Evolutionary conservation across 2,113 vertebrate species (phyloP).

Genomic region (Monopterus albus): DNA sequence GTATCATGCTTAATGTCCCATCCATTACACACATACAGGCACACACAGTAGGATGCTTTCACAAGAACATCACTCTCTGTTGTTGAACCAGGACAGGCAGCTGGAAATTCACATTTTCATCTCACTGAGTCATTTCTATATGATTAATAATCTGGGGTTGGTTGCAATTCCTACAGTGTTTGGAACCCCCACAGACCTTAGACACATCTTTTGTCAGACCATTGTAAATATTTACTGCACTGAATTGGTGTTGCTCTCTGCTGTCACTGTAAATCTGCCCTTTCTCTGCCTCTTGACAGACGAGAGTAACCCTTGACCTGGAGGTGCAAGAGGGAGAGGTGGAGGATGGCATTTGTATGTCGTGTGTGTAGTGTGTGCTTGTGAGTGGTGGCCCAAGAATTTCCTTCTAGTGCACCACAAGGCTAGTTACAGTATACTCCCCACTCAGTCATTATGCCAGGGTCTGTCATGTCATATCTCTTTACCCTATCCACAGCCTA

Average conservation of each 20-base stretch:
- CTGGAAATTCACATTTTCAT: constrained; percentile 50
- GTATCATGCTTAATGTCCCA: constrained; percentile 62
- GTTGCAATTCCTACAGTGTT: constrained; percentile 63
- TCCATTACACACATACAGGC: constrained; percentile 55
- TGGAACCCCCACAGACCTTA: constrained; percentile 55
- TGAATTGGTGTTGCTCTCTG: constrained; percentile 68
- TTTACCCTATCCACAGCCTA: constrained; percentile 29
- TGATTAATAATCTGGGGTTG: constrained; percentile 62
- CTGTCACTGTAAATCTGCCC: constrained; percentile 78
- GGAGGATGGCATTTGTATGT: constrained; percentile 61
- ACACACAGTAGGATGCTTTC: constrained; percentile 51
- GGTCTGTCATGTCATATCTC: constrained; percentile 55
- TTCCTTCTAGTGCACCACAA: constrained; percentile 35
- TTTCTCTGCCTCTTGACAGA: constrained; percentile 73
- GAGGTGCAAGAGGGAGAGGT: constrained; percentile 68
- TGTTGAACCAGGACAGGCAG: constrained; percentile 46
- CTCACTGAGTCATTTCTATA: constrained; percentile 40
- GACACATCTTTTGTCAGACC: constrained; percentile 75
- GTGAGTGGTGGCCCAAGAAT: constrained; percentile 43
- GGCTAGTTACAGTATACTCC: constrained; percentile 46
- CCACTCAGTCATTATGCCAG: constrained; percentile 61
- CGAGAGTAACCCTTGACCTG: constrained; percentile 73
- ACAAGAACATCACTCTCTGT: constrained; percentile 45
- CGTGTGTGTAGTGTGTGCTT: constrained; percentile 31
- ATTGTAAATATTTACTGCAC: constrained; percentile 80